phyloP scores from a whole-genome alignment of 2,888 invertebrate species.

The Melipona bicolor region DNA sequence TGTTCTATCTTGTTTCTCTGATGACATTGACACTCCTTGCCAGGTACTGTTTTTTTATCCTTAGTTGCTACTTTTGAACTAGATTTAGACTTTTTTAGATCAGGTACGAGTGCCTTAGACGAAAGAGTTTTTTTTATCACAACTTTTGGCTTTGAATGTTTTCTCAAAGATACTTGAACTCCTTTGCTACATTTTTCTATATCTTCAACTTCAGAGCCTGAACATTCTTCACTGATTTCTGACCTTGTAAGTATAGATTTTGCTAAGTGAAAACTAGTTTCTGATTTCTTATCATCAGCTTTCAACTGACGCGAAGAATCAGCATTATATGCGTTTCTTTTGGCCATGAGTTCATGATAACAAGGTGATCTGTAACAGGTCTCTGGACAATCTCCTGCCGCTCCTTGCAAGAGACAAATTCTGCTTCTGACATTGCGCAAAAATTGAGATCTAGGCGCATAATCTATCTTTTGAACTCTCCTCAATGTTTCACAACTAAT shows the following conservation, averaged over 20 bases:
- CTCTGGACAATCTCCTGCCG: constrained; percentile 27
- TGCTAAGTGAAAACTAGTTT: background rate
- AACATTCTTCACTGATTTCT: constrained; percentile 22
- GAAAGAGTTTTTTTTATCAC: constrained; percentile 53
- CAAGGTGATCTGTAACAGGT: constrained; percentile 30
- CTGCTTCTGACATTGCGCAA: constrained; percentile 72
- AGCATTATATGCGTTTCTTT: background rate
- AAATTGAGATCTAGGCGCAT: constrained; percentile 78
- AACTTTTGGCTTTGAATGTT: constrained; percentile 36
- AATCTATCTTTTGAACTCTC: constrained; percentile 73
- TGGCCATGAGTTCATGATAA: constrained; percentile 26
- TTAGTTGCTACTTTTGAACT: constrained; percentile 21
- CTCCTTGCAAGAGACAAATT: constrained; percentile 43
- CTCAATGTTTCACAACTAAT: constrained; percentile 72
- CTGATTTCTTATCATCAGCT: background rate
- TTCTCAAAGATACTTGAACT: constrained; percentile 32
- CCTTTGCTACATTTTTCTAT: constrained; percentile 24
- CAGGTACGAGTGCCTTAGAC: constrained; percentile 56
- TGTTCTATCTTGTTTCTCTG: background rate
- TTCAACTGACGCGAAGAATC: background rate
- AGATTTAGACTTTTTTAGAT: constrained; percentile 39
- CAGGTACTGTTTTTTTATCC: constrained; percentile 8
- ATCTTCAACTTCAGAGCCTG: constrained; percentile 2
- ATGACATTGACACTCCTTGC: constrained; percentile 26
- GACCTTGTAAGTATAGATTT: constrained; percentile 5